Conservation (phyloP, 92 coral and sea anemone species). For the Plumapathes pennacea region DNA sequence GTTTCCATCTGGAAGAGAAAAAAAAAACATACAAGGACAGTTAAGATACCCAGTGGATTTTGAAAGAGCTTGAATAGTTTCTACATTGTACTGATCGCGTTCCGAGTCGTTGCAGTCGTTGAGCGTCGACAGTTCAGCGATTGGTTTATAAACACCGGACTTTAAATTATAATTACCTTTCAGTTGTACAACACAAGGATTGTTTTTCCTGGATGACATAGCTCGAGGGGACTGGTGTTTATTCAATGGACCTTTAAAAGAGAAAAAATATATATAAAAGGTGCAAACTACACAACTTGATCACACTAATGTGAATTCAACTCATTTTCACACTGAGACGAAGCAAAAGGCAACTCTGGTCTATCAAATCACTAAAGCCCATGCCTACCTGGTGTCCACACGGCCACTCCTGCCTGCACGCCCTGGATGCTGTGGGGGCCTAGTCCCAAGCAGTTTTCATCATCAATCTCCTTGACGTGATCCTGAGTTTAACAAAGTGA, state of each 20-base stretch:
- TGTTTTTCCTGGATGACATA: slow-evolving; percentile 61
- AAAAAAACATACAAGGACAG: not conserved
- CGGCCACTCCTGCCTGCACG: slow-evolving; percentile 75
- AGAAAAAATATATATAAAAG: too few relatives aligned
- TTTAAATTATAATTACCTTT: slow-evolving; percentile 74
- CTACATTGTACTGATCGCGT: too few relatives aligned
- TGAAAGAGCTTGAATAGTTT: too few relatives aligned
- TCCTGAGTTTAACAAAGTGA: slow-evolving; percentile 38
- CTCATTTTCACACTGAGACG: not conserved
- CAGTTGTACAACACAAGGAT: slow-evolving; percentile 67
- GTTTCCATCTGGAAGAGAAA: slow-evolving; percentile 61
- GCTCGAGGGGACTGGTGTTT: slow-evolving; percentile 79
- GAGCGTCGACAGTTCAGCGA: too few relatives aligned
- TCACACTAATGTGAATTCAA: not conserved
- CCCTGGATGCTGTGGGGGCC: slow-evolving; percentile 79
- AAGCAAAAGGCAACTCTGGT: too few relatives aligned
- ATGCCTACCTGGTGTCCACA: slow-evolving; percentile 93
- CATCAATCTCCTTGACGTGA: slow-evolving; percentile 63
- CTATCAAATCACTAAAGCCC: too few relatives aligned
- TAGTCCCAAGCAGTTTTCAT: slow-evolving; percentile 58
- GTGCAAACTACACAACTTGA: not conserved
- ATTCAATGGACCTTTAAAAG: slow-evolving; percentile 62
- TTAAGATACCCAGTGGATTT: too few relatives aligned
- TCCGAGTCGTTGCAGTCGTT: too few relatives aligned
- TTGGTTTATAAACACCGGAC: too few relatives aligned